phyloP scores from a whole-genome alignment of 2,113 vertebrate species.

The Ctenodactylus gundi region DNA sequence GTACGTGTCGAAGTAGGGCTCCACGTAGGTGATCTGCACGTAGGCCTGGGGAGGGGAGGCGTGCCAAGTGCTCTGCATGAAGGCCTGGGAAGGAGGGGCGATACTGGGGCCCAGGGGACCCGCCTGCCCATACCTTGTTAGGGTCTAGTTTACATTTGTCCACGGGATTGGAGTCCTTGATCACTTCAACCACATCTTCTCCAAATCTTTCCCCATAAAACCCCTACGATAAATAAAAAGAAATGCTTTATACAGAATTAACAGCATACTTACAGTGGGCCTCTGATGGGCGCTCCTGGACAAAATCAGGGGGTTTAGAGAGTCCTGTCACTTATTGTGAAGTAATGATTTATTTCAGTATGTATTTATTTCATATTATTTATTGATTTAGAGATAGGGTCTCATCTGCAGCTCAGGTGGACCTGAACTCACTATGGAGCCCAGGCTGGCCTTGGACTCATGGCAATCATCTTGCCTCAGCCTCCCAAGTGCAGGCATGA shows the following conservation, averaged over 20 bases:
- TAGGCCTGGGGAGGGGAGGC: conserved; percentile 95
- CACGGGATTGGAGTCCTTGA: conserved; percentile 98
- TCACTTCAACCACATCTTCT: conserved; percentile 97
- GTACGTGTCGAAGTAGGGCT: conserved; percentile 98
- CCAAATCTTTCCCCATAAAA: conserved; percentile 98
- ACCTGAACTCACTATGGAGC: too few species aligned
- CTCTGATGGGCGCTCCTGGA: neutral
- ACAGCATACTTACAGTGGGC: neutral
- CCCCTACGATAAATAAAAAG: conserved; percentile 85
- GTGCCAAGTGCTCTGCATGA: too few species aligned
- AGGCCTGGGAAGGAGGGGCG: too few species aligned
- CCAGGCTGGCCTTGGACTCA: too few species aligned
- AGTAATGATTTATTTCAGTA: neutral
- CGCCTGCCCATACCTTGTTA: conserved; percentile 96
- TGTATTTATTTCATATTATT: conserved; percentile 4
- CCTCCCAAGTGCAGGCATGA: too few species aligned
- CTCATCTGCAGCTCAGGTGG: too few species aligned
- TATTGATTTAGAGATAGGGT: too few species aligned
- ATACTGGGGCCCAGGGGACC: too few species aligned
- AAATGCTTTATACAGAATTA: conserved; percentile 39
- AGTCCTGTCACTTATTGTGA: neutral
- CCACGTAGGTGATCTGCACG: conserved; percentile 98
- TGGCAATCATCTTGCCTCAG: too few species aligned
- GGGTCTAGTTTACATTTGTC: conserved; percentile 98
- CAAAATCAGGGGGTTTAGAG: neutral